Base-by-base conservation (phyloP, 30 jellyfish, hydroid and myxozoan species). In the Chrysaora quinquecirrha region DNA sequence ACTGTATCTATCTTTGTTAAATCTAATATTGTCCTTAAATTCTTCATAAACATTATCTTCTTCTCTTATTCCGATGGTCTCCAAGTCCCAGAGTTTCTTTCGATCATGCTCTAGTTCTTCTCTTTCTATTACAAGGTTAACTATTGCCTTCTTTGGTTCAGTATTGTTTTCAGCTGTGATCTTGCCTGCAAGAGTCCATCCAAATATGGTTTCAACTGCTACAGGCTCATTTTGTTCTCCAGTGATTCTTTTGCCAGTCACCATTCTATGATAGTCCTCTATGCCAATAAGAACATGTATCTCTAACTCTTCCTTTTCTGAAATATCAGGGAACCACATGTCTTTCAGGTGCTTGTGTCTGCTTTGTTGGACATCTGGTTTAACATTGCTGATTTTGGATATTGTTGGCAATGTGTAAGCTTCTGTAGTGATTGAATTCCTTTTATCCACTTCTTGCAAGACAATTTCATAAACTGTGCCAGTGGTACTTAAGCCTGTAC, bases 31-130 rank as follows among this genome's bases (percentile, higher is more conserved):
- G 7, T 81, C 68, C 47, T 66, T 48, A 47, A 34, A 54, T 32
- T 81, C 78, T 6, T 20, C 62, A 34, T 66, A 69, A 76, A 81
- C 66, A 16, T 43, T 48, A 18, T 58, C 20, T 61, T 78, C 68
- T n/a, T 33, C 48, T 49, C 76, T 49, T 1, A 66, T 81, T 79
- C 90, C 90, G n/a, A n/a, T n/a, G n/a, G n/a, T n/a, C n/a, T n/a
- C n/a, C n/a, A n/a, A n/a, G n/a, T n/a, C n/a, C n/a, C 83, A 64
- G 19, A 63, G 79, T 60, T 38, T 52, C 50, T 38, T 20, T 21
- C 47, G 58, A 2, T 71, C 19, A 34, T 71, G 4, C 30, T 71
- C 25, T 20, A 23, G 6, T 22, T 22, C 3, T 78, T 49, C 20
- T 23, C 12, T 49, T 0, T 73, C 77, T 11, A 48, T 30, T 9